phyloP scores from a whole-genome alignment of 2,888 invertebrate genomes.

The Ceratothoa steindachneri region DNA sequence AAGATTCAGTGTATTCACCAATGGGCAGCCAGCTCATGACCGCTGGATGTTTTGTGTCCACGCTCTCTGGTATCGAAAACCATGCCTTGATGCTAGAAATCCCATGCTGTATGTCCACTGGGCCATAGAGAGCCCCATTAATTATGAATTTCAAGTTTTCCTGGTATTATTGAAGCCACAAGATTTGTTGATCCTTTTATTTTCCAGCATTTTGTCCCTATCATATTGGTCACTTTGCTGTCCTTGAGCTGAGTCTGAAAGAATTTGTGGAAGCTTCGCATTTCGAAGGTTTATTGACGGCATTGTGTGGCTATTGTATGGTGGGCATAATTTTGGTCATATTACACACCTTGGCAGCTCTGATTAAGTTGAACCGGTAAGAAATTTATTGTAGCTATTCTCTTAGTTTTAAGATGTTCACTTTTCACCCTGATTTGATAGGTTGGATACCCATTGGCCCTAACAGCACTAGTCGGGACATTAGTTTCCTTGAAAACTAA shows the following conservation, averaged over 20 bases:
- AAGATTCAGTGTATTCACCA: too few species aligned
- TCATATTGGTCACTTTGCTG: constrained; percentile 82
- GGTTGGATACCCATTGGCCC: too few species aligned
- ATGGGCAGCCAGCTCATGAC: too few species aligned
- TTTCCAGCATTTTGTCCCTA: constrained; percentile 84
- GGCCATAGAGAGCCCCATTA: too few species aligned
- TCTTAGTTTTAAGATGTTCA: neutral
- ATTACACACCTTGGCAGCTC: constrained; percentile 75
- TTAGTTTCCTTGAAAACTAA: too few species aligned
- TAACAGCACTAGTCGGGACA: too few species aligned
- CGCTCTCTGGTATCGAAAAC: too few species aligned
- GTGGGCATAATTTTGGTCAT: constrained; percentile 77
- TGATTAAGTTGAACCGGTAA: constrained; percentile 67
- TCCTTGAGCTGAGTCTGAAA: constrained; percentile 67
- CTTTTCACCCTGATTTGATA: too few species aligned
- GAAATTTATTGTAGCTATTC: constrained; percentile 41
- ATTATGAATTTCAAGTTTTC: neutral
- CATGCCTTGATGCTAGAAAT: too few species aligned
- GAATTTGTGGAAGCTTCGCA: constrained; percentile 70
- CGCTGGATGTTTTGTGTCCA: too few species aligned
- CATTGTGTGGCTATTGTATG: constrained; percentile 86
- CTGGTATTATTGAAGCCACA: neutral
- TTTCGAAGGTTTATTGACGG: constrained; percentile 88
- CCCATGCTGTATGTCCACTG: too few species aligned
- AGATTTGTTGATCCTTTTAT: neutral